A percentile compares a stretch with the other conserved stretches of the same genome.
These are phyloP conservation scores for Muntiacus muntjak DNA, from an alignment of 2,113 vertebrate species.

Conservation along the genomic window DNA sequence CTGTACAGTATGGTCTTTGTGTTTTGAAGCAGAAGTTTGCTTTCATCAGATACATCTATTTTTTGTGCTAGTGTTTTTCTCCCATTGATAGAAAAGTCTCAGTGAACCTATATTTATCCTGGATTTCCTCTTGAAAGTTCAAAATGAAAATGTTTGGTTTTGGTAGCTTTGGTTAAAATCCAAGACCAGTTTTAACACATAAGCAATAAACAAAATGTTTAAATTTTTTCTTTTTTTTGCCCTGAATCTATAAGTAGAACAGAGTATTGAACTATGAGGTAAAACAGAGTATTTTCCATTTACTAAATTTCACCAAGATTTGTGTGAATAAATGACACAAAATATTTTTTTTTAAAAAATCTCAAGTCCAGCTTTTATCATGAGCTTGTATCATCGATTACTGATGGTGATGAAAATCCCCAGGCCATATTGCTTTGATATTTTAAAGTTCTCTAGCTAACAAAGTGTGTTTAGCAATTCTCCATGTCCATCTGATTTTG, in stretches of 20 bases:
- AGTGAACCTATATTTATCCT: neutral
- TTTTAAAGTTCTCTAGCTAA: neutral
- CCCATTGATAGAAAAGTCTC: neutral
- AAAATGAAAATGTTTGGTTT: neutral
- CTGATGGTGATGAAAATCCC: neutral
- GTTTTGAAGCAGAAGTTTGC: constrained; percentile 30
- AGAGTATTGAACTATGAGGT: neutral
- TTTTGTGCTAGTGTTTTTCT: neutral
- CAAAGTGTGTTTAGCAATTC: neutral
- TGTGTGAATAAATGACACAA: neutral
- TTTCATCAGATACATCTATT: neutral
- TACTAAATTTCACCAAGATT: neutral
- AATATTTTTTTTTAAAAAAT: neutral
- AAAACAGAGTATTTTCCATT: constrained; percentile 2
- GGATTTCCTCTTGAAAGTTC: neutral
- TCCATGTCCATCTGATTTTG: neutral
- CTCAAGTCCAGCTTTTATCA: neutral
- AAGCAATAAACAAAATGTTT: neutral
- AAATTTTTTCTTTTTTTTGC: neutral
- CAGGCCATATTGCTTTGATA: neutral
- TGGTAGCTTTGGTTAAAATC: neutral
- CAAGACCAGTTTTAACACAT: neutral
- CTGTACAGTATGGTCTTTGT: constrained; percentile 8
- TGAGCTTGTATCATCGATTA: neutral
- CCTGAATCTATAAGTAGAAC: neutral